Evolutionary conservation across 1,140 invertebrate species (phyloP), one percentile per base, ranked within the genome.

Genomic region (Brachionus rubens): DNA sequence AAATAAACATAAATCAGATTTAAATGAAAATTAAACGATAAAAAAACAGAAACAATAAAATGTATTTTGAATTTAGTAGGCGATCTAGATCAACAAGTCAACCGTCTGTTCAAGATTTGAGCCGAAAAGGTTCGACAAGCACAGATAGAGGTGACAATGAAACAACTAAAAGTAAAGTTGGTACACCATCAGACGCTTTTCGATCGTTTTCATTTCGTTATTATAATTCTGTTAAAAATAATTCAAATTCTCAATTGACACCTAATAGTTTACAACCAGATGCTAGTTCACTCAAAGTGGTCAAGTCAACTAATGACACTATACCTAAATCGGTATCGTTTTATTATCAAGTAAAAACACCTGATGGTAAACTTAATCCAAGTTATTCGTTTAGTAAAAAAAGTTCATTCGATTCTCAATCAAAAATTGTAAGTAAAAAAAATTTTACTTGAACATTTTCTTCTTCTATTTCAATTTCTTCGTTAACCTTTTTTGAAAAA

Each of bases 41-140:
- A 9, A 46, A 46, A 46, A 46, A n/a, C n/a, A n/a, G n/a, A 7
- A 46, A 14, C 9, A 46, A 3, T 16, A 46, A 65, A 65, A 65
- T 65, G 59, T 65, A 65, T 65, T 65, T 65, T 24, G 59, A 65
- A 43, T 65, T 65, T 65, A 65, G 59, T 65, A 41, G 59, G 30
- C 28, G 59, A 65, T 65, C 59, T 9, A 65, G 59, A 43, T 65
- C 59, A 14, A 65, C 59, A 2, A 65, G 59, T 46, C 59, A 65
- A 21, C 59, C 59, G 0, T 43, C 59, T 1, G 33, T 65, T 6
- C 9, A 12, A 4, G 59, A 65, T 10, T 24, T 24, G 4, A 43
- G 12, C 24, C 41, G 59, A 65, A 65, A 65, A 65, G 36, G 43
- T 36, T 65, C 59, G 10, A 21, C 28, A n/a, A 36, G 28, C 14